Base-by-base conservation (phyloP, 1,140 invertebrate species). In the roundworm (Caenorhabditis elegans) region DNA sequence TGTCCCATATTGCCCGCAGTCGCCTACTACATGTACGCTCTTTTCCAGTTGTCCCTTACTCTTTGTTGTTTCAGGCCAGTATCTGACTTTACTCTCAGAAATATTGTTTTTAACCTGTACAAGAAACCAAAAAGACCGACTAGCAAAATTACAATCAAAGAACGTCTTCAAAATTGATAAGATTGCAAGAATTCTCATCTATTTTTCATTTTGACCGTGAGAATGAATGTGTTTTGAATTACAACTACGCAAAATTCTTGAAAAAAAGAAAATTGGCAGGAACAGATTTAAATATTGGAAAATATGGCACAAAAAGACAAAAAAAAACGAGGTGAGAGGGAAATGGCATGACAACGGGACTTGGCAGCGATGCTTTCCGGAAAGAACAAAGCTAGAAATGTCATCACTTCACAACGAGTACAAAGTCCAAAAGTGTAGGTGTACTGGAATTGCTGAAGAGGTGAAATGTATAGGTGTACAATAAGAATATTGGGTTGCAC, bases 181-280 rank as follows among this genome's bases (percentile, higher is more conserved):
- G 5, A 24, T 26, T 55, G 51, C 26, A 24, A 2, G 51, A 55
- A 19, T 39, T 70, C 39, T 31, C 34, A 10, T 39, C 31, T 17
- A n/a, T 70, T 39, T 70, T 70, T 39, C n/a, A 24, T 70, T 39
- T 34, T 28, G n/a, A 39, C 17, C 60, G 60, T 70, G 60, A 70
- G 60, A 70, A 43, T 17, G 60, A 70, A 70, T 34, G 43, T 70
- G 60, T 70, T 31, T 39, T 70, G 13, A 26, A 70, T 43, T 70
- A 39, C 36, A 70, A 70, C 60, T 70, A 70, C 60, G 43, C 60
- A 43, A 22, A 70, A n/a, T 36, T 70, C 10, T 26, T 39, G 34
- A 70, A 24, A 43, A 70, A 39, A n/a, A 70, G 53, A 60, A 60
- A 15, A 28, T 8, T 6, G 26, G 10, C n/a, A 5, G 26, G 28